Conservation (phyloP, 2,113 vertebrate genomes). For the Taurulus bubalis region DNA sequence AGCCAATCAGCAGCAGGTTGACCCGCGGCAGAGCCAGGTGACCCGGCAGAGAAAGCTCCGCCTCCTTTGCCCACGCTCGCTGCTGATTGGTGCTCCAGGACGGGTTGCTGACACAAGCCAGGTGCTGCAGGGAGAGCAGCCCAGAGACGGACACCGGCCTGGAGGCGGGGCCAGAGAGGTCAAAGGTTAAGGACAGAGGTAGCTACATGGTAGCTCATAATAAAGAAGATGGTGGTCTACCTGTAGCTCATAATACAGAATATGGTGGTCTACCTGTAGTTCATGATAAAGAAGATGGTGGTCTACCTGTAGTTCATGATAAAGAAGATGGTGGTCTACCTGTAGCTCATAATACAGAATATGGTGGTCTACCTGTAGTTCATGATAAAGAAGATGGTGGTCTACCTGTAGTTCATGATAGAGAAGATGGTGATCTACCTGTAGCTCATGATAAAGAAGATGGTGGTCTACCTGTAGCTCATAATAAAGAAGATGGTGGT, state of each 20-base stretch:
- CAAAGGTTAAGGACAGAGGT: background rate
- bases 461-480: too few relatives aligned
- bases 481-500: too few relatives aligned
- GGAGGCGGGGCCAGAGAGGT: background rate
- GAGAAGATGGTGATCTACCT: too few relatives aligned
- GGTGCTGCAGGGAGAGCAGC: constrained; percentile 79
- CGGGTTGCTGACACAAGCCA: constrained; percentile 86
- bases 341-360: too few relatives aligned
- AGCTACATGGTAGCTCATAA: too few relatives aligned
- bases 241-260: constrained; percentile 82
- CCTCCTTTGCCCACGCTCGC: constrained; percentile 80
- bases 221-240: constrained; percentile 33
- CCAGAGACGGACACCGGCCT: constrained; percentile 84
- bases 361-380: too few relatives aligned
- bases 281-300: background rate
- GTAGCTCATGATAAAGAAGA: too few relatives aligned
- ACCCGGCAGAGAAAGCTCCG: constrained; percentile 60
- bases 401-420: too few relatives aligned
- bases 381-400: too few relatives aligned
- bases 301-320: constrained; percentile 80
- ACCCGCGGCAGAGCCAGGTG: constrained; percentile 75
- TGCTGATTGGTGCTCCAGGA: constrained; percentile 86
- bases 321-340: too few relatives aligned
- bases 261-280: too few relatives aligned
- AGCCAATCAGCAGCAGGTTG: constrained; percentile 87